Percentiles rank a stretch among this genome's conserved stretches.
These are phyloP conservation scores for Tenthredo amoena DNA, from an alignment of 2,888 invertebrate genomes.

Conservation along the genomic window DNA sequence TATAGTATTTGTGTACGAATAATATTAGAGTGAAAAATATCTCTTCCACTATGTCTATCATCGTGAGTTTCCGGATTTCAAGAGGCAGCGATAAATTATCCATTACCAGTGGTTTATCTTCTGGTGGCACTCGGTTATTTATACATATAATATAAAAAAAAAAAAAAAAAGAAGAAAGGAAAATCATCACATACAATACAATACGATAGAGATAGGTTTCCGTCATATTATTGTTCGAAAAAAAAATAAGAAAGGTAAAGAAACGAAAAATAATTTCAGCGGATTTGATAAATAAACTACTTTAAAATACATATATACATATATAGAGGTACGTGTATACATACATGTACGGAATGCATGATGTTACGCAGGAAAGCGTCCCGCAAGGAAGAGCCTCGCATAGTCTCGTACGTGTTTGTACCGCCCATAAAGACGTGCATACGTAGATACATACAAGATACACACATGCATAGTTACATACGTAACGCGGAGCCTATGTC, in stretches of 20 bases:
- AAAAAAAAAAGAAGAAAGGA: background rate
- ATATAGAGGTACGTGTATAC: too few relatives aligned
- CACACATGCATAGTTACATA: background rate
- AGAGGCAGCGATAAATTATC: background rate
- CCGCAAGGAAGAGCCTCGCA: slow-evolving; percentile 20
- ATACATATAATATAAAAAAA: background rate
- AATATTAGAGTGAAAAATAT: background rate
- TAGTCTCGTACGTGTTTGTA: slow-evolving; percentile 40
- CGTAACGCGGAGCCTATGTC: background rate
- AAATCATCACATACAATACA: background rate
- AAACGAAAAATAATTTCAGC: background rate
- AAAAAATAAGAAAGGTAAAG: background rate
- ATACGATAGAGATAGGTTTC: background rate
- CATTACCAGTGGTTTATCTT: slow-evolving; percentile 1
- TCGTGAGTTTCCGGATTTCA: slow-evolving; percentile 6
- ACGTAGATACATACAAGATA: background rate
- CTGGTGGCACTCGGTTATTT: background rate
- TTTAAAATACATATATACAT: background rate
- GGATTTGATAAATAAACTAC: background rate
- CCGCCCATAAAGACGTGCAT: slow-evolving; percentile 43
- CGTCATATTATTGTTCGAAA: background rate
- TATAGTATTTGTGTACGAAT: background rate
- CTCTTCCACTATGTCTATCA: background rate
- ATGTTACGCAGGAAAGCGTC: slow-evolving; percentile 40
- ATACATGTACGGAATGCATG: background rate